These are phyloP conservation scores for Caenorhabditis drosophilae DNA, from an alignment of 2,888 invertebrate genomes.

Conservation along the genomic window DNA sequence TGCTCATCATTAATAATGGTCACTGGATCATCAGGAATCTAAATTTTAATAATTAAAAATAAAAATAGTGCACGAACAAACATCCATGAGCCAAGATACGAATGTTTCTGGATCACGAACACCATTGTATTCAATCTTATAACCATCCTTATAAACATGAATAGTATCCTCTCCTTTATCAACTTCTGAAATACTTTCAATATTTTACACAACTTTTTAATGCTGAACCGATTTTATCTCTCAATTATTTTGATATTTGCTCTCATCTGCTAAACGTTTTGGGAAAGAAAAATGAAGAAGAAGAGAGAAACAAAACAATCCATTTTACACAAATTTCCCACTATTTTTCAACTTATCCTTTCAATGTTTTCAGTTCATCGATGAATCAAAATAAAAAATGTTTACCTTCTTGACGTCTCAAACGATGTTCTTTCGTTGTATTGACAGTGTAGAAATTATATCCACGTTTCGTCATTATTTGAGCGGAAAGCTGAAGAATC, in stretches of 20 bases:
- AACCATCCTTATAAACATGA: slow-evolving; percentile 69
- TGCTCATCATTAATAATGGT: slow-evolving; percentile 69
- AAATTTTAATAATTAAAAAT: slow-evolving; percentile 8
- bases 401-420: slow-evolving; percentile 67
- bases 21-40: slow-evolving; percentile 69
- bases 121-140: slow-evolving; percentile 69
- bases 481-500: slow-evolving; percentile 66
- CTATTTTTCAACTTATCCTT: neutral
- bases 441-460: slow-evolving; percentile 69
- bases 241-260: too few species aligned
- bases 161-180: slow-evolving; percentile 68
- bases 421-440: slow-evolving; percentile 66
- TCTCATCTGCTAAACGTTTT: too few species aligned
- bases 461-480: slow-evolving; percentile 69
- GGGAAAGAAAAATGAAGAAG: too few species aligned
- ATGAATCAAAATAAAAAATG: neutral
- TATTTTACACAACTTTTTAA: neutral
- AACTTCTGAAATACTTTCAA: slow-evolving; percentile 53
- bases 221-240: too few species aligned
- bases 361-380: neutral
- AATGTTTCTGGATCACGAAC: slow-evolving; percentile 69
- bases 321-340: neutral
- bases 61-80: slow-evolving; percentile 13
- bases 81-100: slow-evolving; percentile 70
- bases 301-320: neutral